These are phyloP conservation scores for Eurystomus glaucurus DNA, from an alignment of 2,797 vertebrate species.

Conservation along the genomic window DNA sequence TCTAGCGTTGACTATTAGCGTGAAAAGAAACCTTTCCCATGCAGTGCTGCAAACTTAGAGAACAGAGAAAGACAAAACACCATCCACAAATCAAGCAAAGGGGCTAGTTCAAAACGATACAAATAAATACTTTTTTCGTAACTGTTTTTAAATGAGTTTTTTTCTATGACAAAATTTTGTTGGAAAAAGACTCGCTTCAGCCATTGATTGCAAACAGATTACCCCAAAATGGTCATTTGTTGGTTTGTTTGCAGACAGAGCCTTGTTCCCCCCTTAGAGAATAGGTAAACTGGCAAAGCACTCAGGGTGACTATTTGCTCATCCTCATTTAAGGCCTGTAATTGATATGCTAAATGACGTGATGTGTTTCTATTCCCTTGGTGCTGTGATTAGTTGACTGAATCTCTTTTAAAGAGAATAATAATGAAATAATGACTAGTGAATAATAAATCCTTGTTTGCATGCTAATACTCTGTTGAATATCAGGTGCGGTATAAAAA, in stretches of 20 bases:
- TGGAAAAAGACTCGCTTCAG: neutral
- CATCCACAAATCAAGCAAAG: neutral
- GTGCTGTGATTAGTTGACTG: constrained; percentile 19
- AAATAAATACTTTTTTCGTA: neutral
- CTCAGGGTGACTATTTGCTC: neutral
- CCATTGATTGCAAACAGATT: neutral
- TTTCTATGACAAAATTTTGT: neutral
- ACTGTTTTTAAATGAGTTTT: neutral
- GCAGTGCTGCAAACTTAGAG: neutral
- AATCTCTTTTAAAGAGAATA: constrained; percentile 27
- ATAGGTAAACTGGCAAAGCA: neutral
- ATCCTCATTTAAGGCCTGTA: constrained; percentile 44
- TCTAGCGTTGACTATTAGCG: neutral
- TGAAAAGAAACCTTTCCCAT: neutral
- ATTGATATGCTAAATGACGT: neutral
- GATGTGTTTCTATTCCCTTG: constrained; percentile 10
- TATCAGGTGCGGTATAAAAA: constrained; percentile 57
- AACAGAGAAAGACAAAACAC: neutral
- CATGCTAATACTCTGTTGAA: constrained; percentile 31
- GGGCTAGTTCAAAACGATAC: neutral
- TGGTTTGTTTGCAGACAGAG: neutral
- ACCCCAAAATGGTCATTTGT: neutral
- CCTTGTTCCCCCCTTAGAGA: neutral
- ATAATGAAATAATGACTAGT: constrained; percentile 22
- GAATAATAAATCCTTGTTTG: constrained; percentile 43